A percentile compares a stretch with the other conserved stretches of the same genome.
Conservation (phyloP, 2,113 vertebrate genomes). For the Gallinago jamesoni region DNA sequence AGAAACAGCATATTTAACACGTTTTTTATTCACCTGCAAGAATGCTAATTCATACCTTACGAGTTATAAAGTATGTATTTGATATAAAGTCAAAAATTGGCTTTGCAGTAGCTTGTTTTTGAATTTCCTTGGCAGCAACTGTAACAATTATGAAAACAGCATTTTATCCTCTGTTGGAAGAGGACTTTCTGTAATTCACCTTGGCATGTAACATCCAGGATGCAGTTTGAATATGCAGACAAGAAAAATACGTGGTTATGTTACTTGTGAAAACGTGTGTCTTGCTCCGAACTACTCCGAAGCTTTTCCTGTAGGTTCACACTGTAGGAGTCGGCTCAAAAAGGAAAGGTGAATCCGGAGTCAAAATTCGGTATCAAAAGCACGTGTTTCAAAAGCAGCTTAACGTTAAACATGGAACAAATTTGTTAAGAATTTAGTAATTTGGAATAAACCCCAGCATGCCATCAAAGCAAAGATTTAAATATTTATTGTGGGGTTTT, state of each 20-base stretch:
- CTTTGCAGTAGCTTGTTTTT: background rate
- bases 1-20: background rate
- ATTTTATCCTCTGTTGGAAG: background rate
- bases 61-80: background rate
- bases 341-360: background rate
- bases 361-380: background rate
- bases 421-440: background rate
- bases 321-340: background rate
- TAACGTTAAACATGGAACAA: background rate
- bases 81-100: background rate
- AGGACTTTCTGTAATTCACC: background rate
- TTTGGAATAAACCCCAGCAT: background rate
- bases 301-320: background rate
- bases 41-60: background rate
- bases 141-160: background rate
- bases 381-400: background rate
- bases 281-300: background rate
- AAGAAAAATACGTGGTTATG: background rate
- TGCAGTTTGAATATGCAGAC: background rate
- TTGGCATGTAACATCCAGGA: background rate
- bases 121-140: background rate
- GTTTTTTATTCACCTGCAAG: background rate
- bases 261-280: accelerated
- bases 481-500: background rate
- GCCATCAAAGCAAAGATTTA: background rate